Conservation (phyloP, 2,113 vertebrate species). For the Antennarius striatus region DNA sequence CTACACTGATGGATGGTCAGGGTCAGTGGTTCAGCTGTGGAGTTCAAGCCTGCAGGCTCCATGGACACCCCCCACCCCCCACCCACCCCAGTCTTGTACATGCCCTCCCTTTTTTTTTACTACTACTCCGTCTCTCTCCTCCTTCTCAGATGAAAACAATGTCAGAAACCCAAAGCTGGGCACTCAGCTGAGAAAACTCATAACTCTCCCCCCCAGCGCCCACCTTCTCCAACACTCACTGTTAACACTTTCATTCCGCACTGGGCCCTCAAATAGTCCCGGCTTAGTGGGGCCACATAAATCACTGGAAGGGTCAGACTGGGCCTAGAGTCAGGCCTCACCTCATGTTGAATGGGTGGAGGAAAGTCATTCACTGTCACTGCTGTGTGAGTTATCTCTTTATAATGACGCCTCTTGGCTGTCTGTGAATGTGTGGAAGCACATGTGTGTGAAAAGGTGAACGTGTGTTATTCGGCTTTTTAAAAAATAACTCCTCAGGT, state of each 20-base stretch:
- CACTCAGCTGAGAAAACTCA: constrained; percentile 79
- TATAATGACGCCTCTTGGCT: constrained; percentile 68
- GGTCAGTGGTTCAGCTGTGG: constrained; percentile 83
- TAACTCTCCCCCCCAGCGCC: constrained; percentile 71
- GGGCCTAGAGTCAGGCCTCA: constrained; percentile 58
- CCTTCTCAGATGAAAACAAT: constrained; percentile 68
- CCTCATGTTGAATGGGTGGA: constrained; percentile 57
- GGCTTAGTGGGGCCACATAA: constrained; percentile 76
- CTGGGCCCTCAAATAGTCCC: constrained; percentile 74
- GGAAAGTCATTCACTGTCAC: constrained; percentile 68
- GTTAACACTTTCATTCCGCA: constrained; percentile 83
- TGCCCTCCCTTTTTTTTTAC: constrained; percentile 16
- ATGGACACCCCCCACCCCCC: constrained; percentile 11
- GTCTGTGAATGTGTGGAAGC: constrained; percentile 62
- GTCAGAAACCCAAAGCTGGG: constrained; percentile 72
- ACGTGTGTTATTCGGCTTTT: not conserved
- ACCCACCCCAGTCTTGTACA: constrained; percentile 12
- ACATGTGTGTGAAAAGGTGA: constrained; percentile 2
- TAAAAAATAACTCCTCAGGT: not conserved
- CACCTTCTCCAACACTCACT: constrained; percentile 68
- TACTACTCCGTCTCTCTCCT: constrained; percentile 44
- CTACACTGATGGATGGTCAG: constrained; percentile 79
- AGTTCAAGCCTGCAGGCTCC: constrained; percentile 78
- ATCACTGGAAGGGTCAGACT: constrained; percentile 71
- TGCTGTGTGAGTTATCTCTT: constrained; percentile 71